Evolutionary conservation across 2,888 invertebrate genomes (phyloP).

Genomic region (Laothoe populi): DNA sequence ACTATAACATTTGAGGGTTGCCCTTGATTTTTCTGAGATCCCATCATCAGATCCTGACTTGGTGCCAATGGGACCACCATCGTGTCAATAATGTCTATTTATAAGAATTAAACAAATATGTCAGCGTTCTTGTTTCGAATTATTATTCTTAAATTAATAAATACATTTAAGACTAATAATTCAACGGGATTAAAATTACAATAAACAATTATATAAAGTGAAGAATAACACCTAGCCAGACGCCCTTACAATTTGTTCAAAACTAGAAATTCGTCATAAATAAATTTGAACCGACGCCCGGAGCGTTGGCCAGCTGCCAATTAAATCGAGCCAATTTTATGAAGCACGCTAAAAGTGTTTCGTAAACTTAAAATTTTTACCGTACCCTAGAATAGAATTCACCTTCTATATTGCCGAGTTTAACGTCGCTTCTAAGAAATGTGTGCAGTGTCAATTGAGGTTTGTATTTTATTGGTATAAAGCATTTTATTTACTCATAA

Average conservation of each 20-base stretch:
- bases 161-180: neutral
- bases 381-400: constrained; percentile 15
- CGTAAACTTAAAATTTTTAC: constrained; percentile 25
- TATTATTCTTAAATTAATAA: too few species aligned
- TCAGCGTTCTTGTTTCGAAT: neutral
- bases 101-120: too few species aligned
- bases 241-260: constrained; percentile 19
- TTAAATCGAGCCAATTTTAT: constrained; percentile 51
- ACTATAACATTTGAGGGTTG: too few species aligned
- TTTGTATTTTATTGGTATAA: neutral
- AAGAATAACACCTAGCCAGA: constrained; percentile 17
- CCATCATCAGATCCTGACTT: too few species aligned
- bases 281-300: constrained; percentile 44
- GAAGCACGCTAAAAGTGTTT: constrained; percentile 34
- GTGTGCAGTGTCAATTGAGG: neutral
- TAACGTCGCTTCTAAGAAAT: neutral
- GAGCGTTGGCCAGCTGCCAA: constrained; percentile 52
- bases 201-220: constrained; percentile 1
- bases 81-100: too few species aligned
- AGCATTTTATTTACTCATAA: neutral
- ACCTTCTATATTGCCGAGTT: constrained; percentile 24
- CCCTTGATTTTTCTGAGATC: too few species aligned
- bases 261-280: constrained; percentile 50
- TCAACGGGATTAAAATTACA: neutral
- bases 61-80: too few species aligned